phyloP scores from a whole-genome alignment of 64 coral and sea anemone species.

The Stichodactyla mertensii region DNA sequence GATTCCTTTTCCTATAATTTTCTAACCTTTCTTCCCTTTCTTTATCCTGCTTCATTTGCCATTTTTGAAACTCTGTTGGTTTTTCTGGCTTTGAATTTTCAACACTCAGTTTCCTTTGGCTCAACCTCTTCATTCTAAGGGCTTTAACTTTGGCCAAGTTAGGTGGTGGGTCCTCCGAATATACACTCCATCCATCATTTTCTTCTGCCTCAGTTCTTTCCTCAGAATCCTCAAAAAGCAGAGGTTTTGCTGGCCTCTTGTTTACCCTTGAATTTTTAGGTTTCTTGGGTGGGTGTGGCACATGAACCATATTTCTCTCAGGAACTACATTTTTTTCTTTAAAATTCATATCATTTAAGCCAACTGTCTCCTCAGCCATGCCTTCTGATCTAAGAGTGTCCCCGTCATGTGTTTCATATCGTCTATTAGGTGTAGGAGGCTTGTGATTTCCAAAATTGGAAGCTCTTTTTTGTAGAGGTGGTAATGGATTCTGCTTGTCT shows the following conservation, averaged over 20 bases:
- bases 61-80: constrained; percentile 81
- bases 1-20: constrained; percentile 43
- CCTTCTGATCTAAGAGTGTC: constrained; percentile 29
- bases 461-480: constrained; percentile 45
- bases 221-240: neutral
- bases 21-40: constrained; percentile 47
- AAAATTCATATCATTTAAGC: neutral
- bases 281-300: constrained; percentile 35
- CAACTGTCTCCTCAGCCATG: neutral
- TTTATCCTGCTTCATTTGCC: constrained; percentile 73
- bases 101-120: constrained; percentile 37
- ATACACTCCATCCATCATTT: neutral
- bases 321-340: neutral
- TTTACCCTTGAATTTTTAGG: constrained; percentile 18
- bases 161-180: constrained; percentile 28
- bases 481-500: constrained; percentile 84
- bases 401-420: constrained; percentile 72
- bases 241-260: neutral
- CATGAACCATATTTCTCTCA: neutral
- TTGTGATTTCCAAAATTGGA: constrained; percentile 24
- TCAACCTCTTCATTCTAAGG: constrained; percentile 53
- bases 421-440: constrained; percentile 75
- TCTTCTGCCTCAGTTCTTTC: neutral
- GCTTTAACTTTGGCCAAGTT: constrained; percentile 74
- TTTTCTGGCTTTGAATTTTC: constrained; percentile 35